Base-by-base conservation (phyloP, 1,140 invertebrate genomes). In the Neodiprion pinetum region DNA sequence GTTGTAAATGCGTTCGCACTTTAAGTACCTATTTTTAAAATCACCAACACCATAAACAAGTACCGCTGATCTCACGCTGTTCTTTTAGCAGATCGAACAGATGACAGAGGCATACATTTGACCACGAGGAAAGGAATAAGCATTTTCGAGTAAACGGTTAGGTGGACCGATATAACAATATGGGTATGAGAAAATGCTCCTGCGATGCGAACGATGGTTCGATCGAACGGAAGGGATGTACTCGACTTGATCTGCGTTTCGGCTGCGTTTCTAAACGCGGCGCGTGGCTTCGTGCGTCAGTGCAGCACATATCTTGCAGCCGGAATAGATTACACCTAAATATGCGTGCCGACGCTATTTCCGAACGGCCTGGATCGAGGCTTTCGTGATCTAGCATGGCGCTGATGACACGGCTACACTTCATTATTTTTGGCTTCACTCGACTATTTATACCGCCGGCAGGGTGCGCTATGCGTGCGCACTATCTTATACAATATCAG, bases 321-420 rank as follows among this genome's bases (percentile, higher is more conserved):
- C 75, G 67, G 74, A 61, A 61, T 66, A 73, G 72, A 66, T 80
- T 72, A 71, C 71, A 68, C 75, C 75, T 70, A 80, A 82, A 81
- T 76, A 74, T 68, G 72, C 11, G 53, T 66, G 61, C 74, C 65
- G 67, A 17, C 68, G 80, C 81, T 82, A 82, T 82, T 82, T 82
- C 81, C 75, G 78, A 76, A 74, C 80, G 81, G 79, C 80, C 78
- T 82, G 81, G 78, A 79, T 77, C 75, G 72, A 68, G 67, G 48
- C 72, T 77, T 49, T 71, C 23, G 23, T 61, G 48, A 71, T 71
- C 23, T 49, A 47, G 48, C 21, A 71, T 71, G 70, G 21, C 17
- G 70, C 48, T 48, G 5, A 17, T 49, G 40, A 50, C 70, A 71
- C 70, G 12, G 70, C 48, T 23, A 61, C 53, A n/a, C 48, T 50